A percentile compares a stretch with the other conserved stretches of the same genome.
These are phyloP conservation scores for Apaloderma vittatum DNA, from an alignment of 2,113 vertebrate genomes.

Conservation along the genomic window DNA sequence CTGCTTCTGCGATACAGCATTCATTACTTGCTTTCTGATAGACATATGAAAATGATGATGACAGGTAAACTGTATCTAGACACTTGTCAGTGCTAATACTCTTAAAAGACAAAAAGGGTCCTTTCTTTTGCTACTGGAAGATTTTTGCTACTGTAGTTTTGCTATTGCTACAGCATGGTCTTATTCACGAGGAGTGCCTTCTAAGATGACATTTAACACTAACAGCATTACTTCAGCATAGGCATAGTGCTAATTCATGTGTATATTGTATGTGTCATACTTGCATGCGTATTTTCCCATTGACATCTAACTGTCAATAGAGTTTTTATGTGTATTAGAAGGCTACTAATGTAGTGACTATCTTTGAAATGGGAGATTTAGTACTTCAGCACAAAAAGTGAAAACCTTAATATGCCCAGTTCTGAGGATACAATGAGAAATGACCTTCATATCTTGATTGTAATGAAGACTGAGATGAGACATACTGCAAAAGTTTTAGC, in stretches of 20 bases:
- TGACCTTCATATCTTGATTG: neutral
- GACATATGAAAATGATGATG: neutral
- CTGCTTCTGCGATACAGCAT: neutral
- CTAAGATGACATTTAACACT: neutral
- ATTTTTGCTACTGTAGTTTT: neutral
- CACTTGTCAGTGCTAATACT: neutral
- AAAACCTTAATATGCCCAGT: neutral
- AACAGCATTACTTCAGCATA: neutral
- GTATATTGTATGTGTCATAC: neutral
- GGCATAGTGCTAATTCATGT: neutral
- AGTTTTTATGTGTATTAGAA: neutral
- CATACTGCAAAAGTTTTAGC: neutral
- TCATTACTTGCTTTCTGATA: conserved; percentile 2
- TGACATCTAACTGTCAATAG: neutral
- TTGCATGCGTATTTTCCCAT: neutral
- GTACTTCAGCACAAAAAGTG: neutral
- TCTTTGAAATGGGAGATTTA: neutral
- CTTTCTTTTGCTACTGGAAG: neutral
- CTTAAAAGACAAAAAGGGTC: neutral
- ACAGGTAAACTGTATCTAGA: neutral
- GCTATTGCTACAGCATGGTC: neutral
- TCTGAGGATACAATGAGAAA: neutral
- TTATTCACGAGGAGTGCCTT: neutral
- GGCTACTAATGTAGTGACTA: neutral
- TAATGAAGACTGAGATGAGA: neutral